These are phyloP conservation scores for Calephelis nemesis DNA, from an alignment of 1,140 invertebrate species.

Conservation along the genomic window DNA sequence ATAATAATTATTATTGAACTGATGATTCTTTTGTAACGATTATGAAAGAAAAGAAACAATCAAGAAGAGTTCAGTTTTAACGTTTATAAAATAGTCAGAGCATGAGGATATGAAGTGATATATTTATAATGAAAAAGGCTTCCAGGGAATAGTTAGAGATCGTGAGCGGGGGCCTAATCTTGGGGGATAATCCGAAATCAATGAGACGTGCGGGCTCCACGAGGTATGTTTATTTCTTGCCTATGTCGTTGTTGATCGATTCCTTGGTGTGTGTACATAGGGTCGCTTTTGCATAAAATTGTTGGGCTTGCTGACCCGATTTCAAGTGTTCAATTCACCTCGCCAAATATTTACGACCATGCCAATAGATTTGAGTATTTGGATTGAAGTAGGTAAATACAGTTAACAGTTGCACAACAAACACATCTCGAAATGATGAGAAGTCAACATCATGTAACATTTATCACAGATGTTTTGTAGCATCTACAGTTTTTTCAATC, in stretches of 20 bases:
- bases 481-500: too few relatives aligned
- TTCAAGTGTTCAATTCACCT: slow-evolving; percentile 19
- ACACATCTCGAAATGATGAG: too few relatives aligned
- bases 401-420: too few relatives aligned
- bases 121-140: slow-evolving; percentile 57
- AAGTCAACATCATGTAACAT: too few relatives aligned
- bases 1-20: too few relatives aligned
- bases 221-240: slow-evolving; percentile 46
- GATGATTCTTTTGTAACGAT: too few relatives aligned
- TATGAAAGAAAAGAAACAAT: slow-evolving; percentile 18
- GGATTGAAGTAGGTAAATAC: too few relatives aligned
- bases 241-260: slow-evolving; percentile 41
- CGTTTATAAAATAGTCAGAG: slow-evolving; percentile 26
- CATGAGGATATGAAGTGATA: slow-evolving; percentile 24
- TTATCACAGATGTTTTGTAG: too few relatives aligned
- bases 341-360: slow-evolving; percentile 14
- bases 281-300: slow-evolving; percentile 36
- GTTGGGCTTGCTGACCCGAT: slow-evolving; percentile 21
- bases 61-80: slow-evolving; percentile 19
- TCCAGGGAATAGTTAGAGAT: slow-evolving; percentile 48
- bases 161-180: slow-evolving; percentile 53
- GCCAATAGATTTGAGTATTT: background rate
- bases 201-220: slow-evolving; percentile 50
- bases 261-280: slow-evolving; percentile 33
- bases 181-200: slow-evolving; percentile 64